A percentile compares a stretch with the other conserved stretches of the same genome.
These are phyloP conservation scores for Eira barbara DNA, from an alignment of 2,113 vertebrate species.

Conservation along the genomic window DNA sequence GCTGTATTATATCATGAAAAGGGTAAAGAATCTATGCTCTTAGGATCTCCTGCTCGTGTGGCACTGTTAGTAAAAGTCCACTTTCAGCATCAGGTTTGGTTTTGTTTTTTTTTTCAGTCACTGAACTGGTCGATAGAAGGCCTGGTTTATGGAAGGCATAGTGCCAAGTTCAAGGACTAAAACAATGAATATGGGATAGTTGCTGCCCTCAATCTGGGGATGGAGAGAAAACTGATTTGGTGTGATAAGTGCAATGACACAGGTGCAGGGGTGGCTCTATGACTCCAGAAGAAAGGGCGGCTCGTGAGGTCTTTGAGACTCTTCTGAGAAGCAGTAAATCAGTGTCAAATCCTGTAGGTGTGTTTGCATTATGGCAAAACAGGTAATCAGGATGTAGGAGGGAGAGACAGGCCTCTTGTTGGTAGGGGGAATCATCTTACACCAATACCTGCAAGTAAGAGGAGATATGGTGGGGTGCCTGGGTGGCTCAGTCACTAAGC, in stretches of 20 bases:
- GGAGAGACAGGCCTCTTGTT: background rate
- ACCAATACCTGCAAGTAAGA: background rate
- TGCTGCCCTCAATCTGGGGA: background rate
- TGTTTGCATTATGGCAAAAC: background rate
- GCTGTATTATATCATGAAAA: background rate
- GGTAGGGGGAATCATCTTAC: background rate
- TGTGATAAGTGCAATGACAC: accelerated
- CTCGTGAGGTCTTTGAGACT: background rate
- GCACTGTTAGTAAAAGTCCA: background rate
- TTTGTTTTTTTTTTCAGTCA: background rate
- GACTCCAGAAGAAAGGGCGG: background rate
- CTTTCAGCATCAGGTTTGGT: background rate
- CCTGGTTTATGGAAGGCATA: background rate
- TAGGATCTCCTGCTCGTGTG: background rate
- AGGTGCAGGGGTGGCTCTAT: background rate
- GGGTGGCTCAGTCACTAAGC: no score
- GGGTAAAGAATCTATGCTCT: background rate
- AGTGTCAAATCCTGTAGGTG: background rate
- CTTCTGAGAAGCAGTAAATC: background rate
- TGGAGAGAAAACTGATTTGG: background rate
- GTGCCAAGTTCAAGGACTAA: background rate
- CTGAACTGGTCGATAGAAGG: background rate
- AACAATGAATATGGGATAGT: background rate
- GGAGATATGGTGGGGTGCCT: background rate
- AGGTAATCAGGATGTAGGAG: no score